phyloP scores from a whole-genome alignment of 2,113 vertebrate genomes.

The Phylloscopus trochiloides region DNA sequence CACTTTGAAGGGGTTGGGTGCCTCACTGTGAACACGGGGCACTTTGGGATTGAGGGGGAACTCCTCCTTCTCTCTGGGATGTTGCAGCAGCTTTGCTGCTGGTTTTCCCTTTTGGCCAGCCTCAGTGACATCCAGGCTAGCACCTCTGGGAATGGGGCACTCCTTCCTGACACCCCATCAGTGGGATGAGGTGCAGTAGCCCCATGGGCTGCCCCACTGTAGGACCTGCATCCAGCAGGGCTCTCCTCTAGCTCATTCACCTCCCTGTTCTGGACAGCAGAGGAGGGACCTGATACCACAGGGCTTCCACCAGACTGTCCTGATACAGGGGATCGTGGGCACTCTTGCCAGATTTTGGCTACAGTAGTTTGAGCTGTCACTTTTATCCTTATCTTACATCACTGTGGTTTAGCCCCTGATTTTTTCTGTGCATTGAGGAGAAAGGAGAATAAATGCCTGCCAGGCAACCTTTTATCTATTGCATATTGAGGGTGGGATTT shows the following conservation, averaged over 20 bases:
- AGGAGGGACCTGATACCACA: background rate
- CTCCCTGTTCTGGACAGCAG: accelerated
- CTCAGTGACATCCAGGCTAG: accelerated
- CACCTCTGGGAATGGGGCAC: accelerated
- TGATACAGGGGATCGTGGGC: accelerated
- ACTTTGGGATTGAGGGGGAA: background rate
- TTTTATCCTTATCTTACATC: background rate
- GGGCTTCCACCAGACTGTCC: background rate
- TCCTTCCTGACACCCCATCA: background rate
- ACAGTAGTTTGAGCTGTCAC: background rate
- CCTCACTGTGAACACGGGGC: background rate
- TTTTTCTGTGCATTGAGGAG: background rate
- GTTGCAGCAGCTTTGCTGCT: background rate
- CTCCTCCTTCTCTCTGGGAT: background rate
- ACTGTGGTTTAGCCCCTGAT: background rate
- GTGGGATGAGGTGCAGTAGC: background rate
- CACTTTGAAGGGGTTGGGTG: background rate
- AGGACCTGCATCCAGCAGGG: background rate
- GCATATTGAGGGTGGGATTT: background rate
- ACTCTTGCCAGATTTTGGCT: background rate
- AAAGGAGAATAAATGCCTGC: background rate
- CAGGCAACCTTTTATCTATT: background rate
- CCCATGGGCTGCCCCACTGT: background rate
- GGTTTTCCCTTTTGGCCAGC: background rate
- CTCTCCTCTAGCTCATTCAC: background rate